Conservation (phyloP, 2,113 vertebrate genomes). For the Serilophus lunatus region DNA sequence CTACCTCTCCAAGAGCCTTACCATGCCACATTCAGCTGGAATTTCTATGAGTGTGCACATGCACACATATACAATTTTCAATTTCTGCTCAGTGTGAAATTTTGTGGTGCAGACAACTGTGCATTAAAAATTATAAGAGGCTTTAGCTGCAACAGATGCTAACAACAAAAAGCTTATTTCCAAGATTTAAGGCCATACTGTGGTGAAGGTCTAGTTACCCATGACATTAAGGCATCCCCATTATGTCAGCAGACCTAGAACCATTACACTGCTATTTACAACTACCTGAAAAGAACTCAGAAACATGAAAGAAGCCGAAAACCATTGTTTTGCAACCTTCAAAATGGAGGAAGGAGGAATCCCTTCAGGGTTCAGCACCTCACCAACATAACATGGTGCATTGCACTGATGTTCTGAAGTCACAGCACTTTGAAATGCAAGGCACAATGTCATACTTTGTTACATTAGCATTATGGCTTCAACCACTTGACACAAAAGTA, state of each 20-base stretch:
- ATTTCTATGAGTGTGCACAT: accelerated
- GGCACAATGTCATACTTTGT: not conserved
- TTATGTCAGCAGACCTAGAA: not conserved
- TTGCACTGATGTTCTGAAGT: not conserved
- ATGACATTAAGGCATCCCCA: not conserved
- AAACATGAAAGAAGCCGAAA: not conserved
- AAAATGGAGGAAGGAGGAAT: not conserved
- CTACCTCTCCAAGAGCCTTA: not conserved
- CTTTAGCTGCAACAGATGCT: not conserved
- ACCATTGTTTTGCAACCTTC: not conserved
- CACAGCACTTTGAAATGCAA: not conserved
- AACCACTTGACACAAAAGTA: not conserved
- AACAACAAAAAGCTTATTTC: not conserved
- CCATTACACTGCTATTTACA: not conserved
- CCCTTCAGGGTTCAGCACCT: not conserved
- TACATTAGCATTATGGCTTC: not conserved
- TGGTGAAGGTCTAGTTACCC: not conserved
- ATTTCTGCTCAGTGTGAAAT: not conserved
- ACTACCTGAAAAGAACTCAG: not conserved
- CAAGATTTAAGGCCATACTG: not conserved
- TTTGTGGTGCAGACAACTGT: not conserved
- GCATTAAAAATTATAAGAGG: not conserved
- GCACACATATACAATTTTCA: not conserved
- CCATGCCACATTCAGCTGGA: not conserved
- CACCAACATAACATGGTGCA: not conserved